Base-by-base conservation (phyloP, 2,113 vertebrate genomes). In the Romanogobio albipinnatus region DNA sequence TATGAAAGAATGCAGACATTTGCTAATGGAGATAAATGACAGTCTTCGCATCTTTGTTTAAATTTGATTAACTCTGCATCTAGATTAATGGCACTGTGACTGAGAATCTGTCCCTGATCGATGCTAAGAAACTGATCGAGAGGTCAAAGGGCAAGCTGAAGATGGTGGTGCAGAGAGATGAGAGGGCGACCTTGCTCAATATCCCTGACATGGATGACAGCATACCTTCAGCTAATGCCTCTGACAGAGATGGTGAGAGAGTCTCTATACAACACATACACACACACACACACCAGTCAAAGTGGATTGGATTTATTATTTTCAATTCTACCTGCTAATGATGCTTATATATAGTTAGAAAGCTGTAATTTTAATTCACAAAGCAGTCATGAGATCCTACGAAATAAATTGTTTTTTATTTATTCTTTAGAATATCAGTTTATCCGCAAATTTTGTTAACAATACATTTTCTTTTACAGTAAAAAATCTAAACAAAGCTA, bases 71-170 rank as follows among this genome's bases (percentile, higher is more conserved):
- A 59, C 71, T 75, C 26, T 68, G 13, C 33, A 82, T 47, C 73
- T 66, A 99, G 98, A 99, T 99, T 92, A 99, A 99, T 84, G 98
- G 98, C 91, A 99, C 98, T 49, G 98, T 99, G 92, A 99, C 98
- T 0, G 98, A 99, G 95, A 99, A 99, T 90, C 97, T 99, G 95
- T 99, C 98, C 82, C 92, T 99, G 94, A 97, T 98, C 89, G 98
- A 99, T 84, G 98, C 98, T 86, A 99, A 99, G 93, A 99, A 99
- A 76, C 94, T 99, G 93, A 99, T 99, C 90, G 98, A 99, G 93
- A 96, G 97, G 92, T 99, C 98, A 88, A 99, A 99, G 95, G 98
- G 98, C 93, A 99, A 99, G 93, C 93, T 99, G 92, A 99, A 99
- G 93, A 99, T 99, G 98, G 98, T 99, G 15, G 98, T 99, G 90